phyloP scores from a whole-genome alignment of 2,113 vertebrate species.

The Phoenicopterus ruber region DNA sequence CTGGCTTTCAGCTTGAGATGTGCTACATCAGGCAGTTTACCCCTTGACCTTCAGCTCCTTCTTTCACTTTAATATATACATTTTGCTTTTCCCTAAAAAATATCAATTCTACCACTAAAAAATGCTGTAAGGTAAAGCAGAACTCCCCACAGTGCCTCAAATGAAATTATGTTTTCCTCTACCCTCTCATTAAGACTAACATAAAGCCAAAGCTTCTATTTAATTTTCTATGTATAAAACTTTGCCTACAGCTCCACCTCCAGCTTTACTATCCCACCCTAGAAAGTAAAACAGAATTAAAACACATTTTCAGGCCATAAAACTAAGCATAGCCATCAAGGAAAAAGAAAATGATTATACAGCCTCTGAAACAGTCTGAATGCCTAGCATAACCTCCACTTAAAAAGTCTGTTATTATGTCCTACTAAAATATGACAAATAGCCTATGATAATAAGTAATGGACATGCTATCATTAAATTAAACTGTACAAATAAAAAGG shows the following conservation, averaged over 20 bases:
- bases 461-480: slow-evolving; percentile 3
- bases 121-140: slow-evolving; percentile 13
- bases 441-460: background rate
- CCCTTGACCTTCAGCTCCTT: slow-evolving; percentile 16
- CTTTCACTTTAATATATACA: slow-evolving; percentile 10
- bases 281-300: slow-evolving; percentile 46
- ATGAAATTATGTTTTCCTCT: background rate
- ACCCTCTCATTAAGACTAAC: background rate
- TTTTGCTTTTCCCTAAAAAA: slow-evolving; percentile 2
- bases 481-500: background rate
- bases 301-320: slow-evolving; percentile 6
- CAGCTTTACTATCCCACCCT: background rate
- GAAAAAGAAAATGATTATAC: background rate
- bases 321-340: slow-evolving; percentile 6
- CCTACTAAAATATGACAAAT: slow-evolving; percentile 37
- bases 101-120: slow-evolving; percentile 30
- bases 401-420: background rate
- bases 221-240: background rate
- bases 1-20: background rate
- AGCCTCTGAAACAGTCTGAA: slow-evolving; percentile 1
- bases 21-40: slow-evolving; percentile 1
- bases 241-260: background rate
- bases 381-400: background rate
- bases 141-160: slow-evolving; percentile 4
- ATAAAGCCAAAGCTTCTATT: background rate